Base-by-base conservation (phyloP, 2,888 invertebrate species). In the Apodemia duryi region DNA sequence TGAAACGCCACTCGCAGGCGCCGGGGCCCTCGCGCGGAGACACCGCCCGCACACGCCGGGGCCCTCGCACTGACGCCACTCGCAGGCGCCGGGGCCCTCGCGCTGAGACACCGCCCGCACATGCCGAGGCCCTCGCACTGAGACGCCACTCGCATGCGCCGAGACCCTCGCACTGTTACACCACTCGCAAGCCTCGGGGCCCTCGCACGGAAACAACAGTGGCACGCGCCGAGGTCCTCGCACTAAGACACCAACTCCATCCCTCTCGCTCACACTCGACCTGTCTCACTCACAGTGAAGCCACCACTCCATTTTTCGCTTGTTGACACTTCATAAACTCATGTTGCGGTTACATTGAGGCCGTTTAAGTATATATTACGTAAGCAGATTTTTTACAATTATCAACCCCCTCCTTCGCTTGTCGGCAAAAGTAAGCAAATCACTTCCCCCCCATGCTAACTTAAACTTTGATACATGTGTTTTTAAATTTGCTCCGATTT, bases 61-160 rank as follows among this genome's bases (percentile, higher is more conserved):
- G 35, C 43, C 46, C 46, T 13, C 62, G 65, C 61, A 41, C 60
- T 46, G 46, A 11, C 10, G 21, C 43, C 65, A 35, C 21, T 21
- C 9, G 21, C 38, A 41, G 62, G 62, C 65, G 64, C 63, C 66
- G 61, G 46, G 43, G 7, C 61, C 49, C 61, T 57, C n/a, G 46
- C 61, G 54, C 66, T 63, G 69, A 52, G 66, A 64, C 43, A 35
- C 70, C 52, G 64, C 68, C 66, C 63, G 67, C 68, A 63, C 60
- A 46, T 63, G 54, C 64, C 66, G 62, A 35, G 62, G 35, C 38
- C 13, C 46, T 13, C 62, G 65, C 61, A 41, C 60, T 46, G 46
- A 11, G 13, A 29, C 10, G 21, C 43, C 65, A 35, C 21, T 21
- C 9, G 21, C 38, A 41, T 62, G 62, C 65, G 64, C 63, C 66